phyloP scores from a whole-genome alignment of 2,888 invertebrate genomes.

The Andrena bucephala region DNA sequence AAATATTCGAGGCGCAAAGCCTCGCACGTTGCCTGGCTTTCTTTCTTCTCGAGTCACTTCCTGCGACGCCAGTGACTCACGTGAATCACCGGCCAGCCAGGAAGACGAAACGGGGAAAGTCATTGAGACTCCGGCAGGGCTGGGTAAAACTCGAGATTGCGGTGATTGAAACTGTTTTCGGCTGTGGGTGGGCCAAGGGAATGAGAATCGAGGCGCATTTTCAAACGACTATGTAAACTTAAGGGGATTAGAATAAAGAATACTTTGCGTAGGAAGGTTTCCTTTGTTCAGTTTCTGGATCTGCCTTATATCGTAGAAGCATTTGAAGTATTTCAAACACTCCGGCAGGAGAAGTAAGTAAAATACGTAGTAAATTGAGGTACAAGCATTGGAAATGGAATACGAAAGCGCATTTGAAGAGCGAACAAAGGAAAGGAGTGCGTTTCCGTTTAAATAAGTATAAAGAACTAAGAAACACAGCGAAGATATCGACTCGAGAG shows the following conservation, averaged over 20 bases:
- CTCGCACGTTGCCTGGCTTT: slow-evolving; percentile 59
- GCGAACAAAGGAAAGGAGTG: no score
- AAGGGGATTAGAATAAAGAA: background rate
- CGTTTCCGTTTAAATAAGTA: no score
- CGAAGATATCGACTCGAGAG: no score
- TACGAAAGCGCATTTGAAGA: no score
- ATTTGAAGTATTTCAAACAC: background rate
- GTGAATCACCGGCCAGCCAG: slow-evolving; percentile 68
- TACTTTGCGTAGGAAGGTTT: background rate
- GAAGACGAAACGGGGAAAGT: slow-evolving; percentile 53
- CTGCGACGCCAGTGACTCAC: slow-evolving; percentile 70
- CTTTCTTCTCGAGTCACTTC: slow-evolving; percentile 73
- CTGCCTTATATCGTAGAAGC: no score
- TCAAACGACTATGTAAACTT: background rate
- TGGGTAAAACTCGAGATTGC: background rate
- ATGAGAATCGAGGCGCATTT: background rate
- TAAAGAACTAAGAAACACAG: no score
- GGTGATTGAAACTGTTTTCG: background rate
- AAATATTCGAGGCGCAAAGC: slow-evolving; percentile 40
- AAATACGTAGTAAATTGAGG: no score
- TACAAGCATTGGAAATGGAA: no score
- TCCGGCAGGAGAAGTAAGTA: background rate
- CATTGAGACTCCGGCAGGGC: background rate
- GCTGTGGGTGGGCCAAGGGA: background rate
- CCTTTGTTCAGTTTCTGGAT: no score